Conservation (phyloP, 2,797 vertebrate genomes). For the Oreonectes daqikongensis region DNA sequence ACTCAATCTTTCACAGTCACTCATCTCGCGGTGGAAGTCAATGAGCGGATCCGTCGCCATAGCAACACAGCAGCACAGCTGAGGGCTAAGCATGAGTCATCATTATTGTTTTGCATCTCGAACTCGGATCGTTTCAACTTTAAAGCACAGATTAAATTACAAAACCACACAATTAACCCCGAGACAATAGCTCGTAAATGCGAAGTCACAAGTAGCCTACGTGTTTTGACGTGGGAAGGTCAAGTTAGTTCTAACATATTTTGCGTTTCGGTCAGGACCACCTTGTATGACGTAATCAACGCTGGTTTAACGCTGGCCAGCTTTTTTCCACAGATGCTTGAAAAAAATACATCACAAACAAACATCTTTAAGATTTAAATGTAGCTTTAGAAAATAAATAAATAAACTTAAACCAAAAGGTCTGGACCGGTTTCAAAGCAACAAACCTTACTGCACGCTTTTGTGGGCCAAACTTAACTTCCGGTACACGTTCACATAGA, state of each 20-base stretch:
- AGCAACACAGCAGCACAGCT: conserved; percentile 66
- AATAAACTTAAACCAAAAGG: too few species aligned
- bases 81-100: conserved; percentile 72
- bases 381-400: too few species aligned
- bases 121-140: neutral
- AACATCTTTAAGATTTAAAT: too few species aligned
- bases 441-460: too few species aligned
- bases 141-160: conserved; percentile 16
- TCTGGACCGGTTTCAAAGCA: too few species aligned
- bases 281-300: too few species aligned
- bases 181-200: neutral
- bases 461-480: too few species aligned
- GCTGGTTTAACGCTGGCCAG: too few species aligned
- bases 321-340: too few species aligned
- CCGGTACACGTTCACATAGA: too few species aligned
- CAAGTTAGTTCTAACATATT: neutral
- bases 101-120: conserved; percentile 60
- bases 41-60: conserved; percentile 67
- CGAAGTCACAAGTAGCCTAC: neutral
- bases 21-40: conserved; percentile 61
- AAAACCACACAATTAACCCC: conserved; percentile 20
- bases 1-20: conserved; percentile 32
- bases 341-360: too few species aligned
- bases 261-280: neutral
- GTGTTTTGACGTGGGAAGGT: neutral